Base-by-base conservation (phyloP, 2,888 invertebrate species). In the Lepidocyrtoides sp. region DNA sequence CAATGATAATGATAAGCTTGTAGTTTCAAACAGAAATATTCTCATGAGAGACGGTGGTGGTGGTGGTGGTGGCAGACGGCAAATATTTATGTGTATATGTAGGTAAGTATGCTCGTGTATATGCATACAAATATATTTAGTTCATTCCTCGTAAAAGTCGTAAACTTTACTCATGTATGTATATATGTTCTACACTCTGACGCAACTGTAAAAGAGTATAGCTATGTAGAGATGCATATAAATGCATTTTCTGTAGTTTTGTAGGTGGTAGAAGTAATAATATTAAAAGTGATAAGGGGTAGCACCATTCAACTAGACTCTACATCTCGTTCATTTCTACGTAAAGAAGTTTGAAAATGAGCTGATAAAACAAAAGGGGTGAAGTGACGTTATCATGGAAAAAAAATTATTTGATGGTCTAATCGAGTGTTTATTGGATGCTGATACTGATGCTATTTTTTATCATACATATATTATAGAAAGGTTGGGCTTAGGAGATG, bases 141-240 rank as follows among this genome's bases (percentile, higher is more conserved):
- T 48, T 48, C 48, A 36, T 36, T 48, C 12, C n/a, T n/a, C n/a
- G n/a, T n/a, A n/a, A n/a, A n/a, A n/a, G n/a, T n/a, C n/a, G n/a
- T n/a, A n/a, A n/a, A n/a, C n/a, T n/a, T n/a, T n/a, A n/a, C n/a
- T n/a, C n/a, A n/a, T n/a, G n/a, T n/a, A n/a, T n/a, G n/a, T n/a
- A n/a, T n/a, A 48, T n/a, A 48, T n/a, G 48, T 2, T 48, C 12
- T 48, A 4, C 36, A 36, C 36, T 36, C 36, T 36, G 48, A 14
- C 48, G 48, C 14, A 48, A 48, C 36, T 36, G 57, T 26, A 69
- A 36, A n/a, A 36, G 32, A 23, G 41, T 36, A 44, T 2, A 44
- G 44, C 72, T 72, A 72, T 72, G 72, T 44, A 72, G 36, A 17
- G 72, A 44, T 41, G 72, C 69, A 69, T 36, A 57, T n/a, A 63